These are phyloP conservation scores for Harmothoe impar DNA, from an alignment of 2,888 invertebrate genomes.

Conservation along the genomic window DNA sequence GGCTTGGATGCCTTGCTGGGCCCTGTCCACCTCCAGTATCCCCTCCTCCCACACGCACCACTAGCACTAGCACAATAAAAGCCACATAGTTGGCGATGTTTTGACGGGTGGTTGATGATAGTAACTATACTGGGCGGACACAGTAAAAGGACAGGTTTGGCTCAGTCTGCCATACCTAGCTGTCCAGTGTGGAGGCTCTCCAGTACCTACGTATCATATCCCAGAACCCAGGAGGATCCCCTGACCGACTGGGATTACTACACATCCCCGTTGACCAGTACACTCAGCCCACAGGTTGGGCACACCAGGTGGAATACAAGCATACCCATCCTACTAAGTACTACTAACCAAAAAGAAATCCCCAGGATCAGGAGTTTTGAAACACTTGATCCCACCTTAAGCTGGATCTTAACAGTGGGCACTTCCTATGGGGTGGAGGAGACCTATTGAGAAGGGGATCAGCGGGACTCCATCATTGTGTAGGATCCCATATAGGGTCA, in stretches of 20 bases:
- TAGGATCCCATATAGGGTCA: too few species aligned
- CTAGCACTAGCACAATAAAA: background rate
- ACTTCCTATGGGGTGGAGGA: too few species aligned
- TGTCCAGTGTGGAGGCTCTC: background rate
- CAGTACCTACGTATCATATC: background rate
- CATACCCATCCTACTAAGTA: background rate
- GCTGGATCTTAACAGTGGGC: too few species aligned
- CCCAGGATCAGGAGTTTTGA: too few species aligned
- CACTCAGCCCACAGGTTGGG: background rate
- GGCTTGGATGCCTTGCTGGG: background rate
- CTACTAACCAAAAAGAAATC: too few species aligned
- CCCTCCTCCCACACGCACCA: background rate
- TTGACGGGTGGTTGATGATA: slow-evolving; percentile 21
- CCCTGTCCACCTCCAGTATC: background rate
- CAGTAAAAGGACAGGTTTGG: background rate
- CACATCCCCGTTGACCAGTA: background rate
- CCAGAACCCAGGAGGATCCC: background rate
- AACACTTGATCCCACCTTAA: too few species aligned
- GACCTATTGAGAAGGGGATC: too few species aligned
- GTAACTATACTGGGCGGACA: background rate
- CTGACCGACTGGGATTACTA: background rate
- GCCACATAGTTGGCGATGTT: background rate
- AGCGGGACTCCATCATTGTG: too few species aligned
- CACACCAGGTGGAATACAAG: background rate
- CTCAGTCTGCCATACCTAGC: background rate